phyloP scores from a whole-genome alignment of 1,140 invertebrate species.

The Galleria mellonella region DNA sequence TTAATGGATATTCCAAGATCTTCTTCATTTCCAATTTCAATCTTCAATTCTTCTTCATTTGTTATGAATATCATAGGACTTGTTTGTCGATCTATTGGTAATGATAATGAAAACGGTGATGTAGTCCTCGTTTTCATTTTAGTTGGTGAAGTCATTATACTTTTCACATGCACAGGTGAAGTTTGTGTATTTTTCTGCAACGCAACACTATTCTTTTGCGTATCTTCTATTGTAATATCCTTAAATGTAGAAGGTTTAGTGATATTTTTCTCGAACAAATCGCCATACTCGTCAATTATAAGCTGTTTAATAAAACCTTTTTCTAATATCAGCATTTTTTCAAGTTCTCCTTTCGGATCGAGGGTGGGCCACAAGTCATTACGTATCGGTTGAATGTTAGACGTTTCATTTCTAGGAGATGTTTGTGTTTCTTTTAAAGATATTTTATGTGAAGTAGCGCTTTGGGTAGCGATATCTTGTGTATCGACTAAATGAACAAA shows the following conservation, averaged over 20 bases:
- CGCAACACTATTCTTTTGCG: conserved; percentile 31
- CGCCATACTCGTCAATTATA: conserved; percentile 57
- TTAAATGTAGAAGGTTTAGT: conserved; percentile 56
- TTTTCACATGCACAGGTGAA: conserved; percentile 61
- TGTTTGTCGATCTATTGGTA: conserved; percentile 49
- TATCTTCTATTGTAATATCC: conserved; percentile 12
- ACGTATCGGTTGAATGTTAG: conserved; percentile 44
- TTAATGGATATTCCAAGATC: conserved; percentile 55
- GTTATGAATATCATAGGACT: conserved; percentile 39
- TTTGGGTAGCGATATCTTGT: conserved; percentile 62
- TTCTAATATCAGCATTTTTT: conserved; percentile 51
- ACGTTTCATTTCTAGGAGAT: conserved; percentile 44
- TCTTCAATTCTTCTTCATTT: conserved; percentile 25
- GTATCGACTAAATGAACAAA: conserved; percentile 59
- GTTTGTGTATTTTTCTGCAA: conserved; percentile 62
- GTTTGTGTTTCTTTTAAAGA: conserved; percentile 65
- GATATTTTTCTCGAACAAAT: conserved; percentile 44
- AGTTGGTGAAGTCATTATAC: conserved; percentile 62
- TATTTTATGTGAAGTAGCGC: conserved; percentile 35
- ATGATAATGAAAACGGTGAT: conserved; percentile 44
- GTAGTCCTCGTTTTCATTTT: conserved; percentile 55
- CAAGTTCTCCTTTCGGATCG: conserved; percentile 41
- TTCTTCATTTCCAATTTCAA: conserved; percentile 27
- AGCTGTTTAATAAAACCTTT: conserved; percentile 65
- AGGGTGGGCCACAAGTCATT: conserved; percentile 50